A percentile compares a stretch with the other conserved stretches of the same genome.
phyloP scores from a whole-genome alignment of 2,113 vertebrate species.

The Gallinago media region DNA sequence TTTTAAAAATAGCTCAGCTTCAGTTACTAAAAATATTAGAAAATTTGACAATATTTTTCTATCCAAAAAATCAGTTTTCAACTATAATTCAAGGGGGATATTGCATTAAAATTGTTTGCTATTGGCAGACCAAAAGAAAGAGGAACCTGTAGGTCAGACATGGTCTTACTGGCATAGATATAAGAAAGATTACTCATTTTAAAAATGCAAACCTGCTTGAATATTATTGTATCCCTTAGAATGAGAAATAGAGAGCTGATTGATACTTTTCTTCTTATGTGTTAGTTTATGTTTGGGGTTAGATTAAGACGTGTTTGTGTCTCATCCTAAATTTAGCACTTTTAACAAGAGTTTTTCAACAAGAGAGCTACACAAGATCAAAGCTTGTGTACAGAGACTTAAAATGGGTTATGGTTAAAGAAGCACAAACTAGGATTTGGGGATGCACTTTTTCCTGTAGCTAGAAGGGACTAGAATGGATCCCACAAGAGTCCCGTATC shows the following conservation, averaged over 20 bases:
- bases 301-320: not conserved
- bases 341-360: not conserved
- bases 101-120: not conserved
- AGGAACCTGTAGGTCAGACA: not conserved
- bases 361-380: not conserved
- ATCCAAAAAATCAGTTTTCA: not conserved
- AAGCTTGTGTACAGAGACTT: not conserved
- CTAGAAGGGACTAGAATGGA: not conserved
- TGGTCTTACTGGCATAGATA: not conserved
- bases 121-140: not conserved
- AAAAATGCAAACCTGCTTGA: not conserved
- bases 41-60: not conserved
- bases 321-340: not conserved
- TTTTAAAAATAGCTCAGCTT: conserved; percentile 12
- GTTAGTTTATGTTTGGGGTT: not conserved
- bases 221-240: not conserved
- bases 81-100: not conserved
- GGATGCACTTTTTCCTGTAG: not conserved
- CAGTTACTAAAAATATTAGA: not conserved
- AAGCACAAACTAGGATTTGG: not conserved
- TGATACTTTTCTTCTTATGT: not conserved
- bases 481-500: not conserved
- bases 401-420: not conserved
- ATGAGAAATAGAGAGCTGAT: not conserved
- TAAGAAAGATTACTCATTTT: not conserved